These are phyloP conservation scores for Campylorhamphus procurvoides DNA, from an alignment of 2,113 vertebrate species.

Conservation along the genomic window DNA sequence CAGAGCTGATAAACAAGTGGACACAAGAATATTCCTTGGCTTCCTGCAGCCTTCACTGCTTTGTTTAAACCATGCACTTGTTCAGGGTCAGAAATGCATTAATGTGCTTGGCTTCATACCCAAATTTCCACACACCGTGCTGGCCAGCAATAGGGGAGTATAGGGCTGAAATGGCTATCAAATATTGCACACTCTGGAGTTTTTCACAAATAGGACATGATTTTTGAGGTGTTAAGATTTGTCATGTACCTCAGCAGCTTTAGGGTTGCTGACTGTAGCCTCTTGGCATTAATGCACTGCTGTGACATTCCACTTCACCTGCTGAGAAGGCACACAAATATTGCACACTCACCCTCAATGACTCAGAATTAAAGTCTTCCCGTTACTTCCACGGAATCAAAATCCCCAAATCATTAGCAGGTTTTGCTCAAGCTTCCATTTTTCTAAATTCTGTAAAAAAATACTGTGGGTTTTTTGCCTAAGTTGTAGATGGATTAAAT, in stretches of 20 bases:
- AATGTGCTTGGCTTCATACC: not conserved
- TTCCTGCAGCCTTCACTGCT: not conserved
- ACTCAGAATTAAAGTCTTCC: not conserved
- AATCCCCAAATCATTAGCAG: no score
- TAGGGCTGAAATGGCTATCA: not conserved
- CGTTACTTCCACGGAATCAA: not conserved
- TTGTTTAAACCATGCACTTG: not conserved
- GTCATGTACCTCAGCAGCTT: not conserved
- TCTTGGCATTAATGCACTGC: not conserved
- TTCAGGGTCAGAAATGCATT: not conserved
- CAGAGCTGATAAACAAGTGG: not conserved
- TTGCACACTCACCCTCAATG: not conserved
- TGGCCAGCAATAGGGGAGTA: not conserved
- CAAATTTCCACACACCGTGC: not conserved
- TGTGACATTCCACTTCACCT: not conserved
- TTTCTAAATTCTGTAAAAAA: not conserved
- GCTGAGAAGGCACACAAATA: not conserved
- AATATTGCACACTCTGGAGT: not conserved
- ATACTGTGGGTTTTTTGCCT: not conserved
- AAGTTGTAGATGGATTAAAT: not conserved
- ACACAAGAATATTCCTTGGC: not conserved
- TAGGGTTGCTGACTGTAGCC: not conserved
- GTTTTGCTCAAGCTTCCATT: not conserved
- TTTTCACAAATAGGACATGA: not conserved
- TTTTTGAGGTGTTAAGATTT: not conserved